These are phyloP conservation scores for Acromyrmex charruanus DNA, from an alignment of 1,140 invertebrate species.

Conservation along the genomic window DNA sequence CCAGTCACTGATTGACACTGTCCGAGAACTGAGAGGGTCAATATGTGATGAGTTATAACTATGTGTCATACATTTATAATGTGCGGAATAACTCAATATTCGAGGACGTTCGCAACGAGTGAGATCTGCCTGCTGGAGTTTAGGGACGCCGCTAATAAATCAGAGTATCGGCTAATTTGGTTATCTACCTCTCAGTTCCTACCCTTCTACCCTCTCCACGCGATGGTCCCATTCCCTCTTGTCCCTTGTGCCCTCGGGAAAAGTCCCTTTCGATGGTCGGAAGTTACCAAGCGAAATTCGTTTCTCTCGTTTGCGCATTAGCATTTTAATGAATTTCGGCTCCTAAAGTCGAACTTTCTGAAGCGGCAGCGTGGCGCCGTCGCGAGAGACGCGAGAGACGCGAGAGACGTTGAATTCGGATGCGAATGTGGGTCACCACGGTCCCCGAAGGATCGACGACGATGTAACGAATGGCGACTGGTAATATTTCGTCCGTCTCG, in stretches of 20 bases:
- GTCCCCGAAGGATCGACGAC: constrained; percentile 6
- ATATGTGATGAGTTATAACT: constrained; percentile 36
- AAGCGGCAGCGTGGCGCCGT: constrained; percentile 23
- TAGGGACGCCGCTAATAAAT: constrained; percentile 64
- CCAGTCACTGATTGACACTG: neutral
- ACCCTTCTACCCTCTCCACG: neutral
- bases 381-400: constrained; percentile 22
- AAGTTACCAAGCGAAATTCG: constrained; percentile 50
- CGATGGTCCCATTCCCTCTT: neutral
- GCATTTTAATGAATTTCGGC: constrained; percentile 66
- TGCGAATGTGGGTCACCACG: constrained; percentile 40
- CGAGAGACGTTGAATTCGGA: constrained; percentile 38
- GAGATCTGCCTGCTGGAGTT: constrained; percentile 42
- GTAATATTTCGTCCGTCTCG: constrained; percentile 33
- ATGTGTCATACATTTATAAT: constrained; percentile 65
- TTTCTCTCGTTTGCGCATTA: constrained; percentile 66
- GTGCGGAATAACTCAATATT: constrained; percentile 61
- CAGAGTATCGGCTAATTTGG: constrained; percentile 68
- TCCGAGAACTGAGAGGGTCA: neutral
- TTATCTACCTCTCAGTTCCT: constrained; percentile 54
- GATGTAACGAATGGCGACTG: constrained; percentile 22
- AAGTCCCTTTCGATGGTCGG: constrained; percentile 46
- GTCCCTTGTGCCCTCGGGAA: constrained; percentile 43
- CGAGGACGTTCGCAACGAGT: constrained; percentile 37
- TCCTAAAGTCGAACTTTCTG: constrained; percentile 58